phyloP scores from a whole-genome alignment of 2,797 vertebrate genomes.

The Sebastiscus albofasciatus region DNA sequence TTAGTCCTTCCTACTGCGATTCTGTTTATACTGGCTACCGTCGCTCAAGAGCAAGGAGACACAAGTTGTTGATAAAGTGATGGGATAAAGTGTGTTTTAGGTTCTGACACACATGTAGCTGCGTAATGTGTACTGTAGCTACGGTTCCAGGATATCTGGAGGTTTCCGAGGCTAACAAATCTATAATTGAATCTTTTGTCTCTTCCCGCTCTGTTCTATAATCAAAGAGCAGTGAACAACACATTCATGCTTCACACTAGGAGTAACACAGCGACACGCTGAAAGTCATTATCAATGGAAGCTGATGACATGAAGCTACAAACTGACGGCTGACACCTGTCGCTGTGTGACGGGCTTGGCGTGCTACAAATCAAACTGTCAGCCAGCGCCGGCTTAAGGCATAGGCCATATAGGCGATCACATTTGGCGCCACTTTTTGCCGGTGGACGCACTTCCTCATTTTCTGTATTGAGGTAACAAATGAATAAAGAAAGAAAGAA shows the following conservation, averaged over 20 bases:
- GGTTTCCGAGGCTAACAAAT: neutral
- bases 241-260: neutral
- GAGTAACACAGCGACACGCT: neutral
- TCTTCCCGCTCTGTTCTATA: neutral
- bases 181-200: neutral
- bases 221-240: neutral
- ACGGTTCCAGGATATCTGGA: neutral
- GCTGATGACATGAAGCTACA: neutral
- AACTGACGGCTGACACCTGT: too few species aligned
- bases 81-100: neutral
- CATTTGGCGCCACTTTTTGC: rapidly evolving
- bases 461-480: too few species aligned
- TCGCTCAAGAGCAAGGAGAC: neutral
- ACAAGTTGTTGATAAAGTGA: neutral
- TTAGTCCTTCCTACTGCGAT: neutral
- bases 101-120: neutral
- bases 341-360: too few species aligned
- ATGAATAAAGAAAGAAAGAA: too few species aligned
- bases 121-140: neutral
- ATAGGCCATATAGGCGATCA: too few species aligned
- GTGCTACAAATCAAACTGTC: too few species aligned
- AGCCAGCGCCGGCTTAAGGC: too few species aligned
- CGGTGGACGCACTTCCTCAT: too few species aligned
- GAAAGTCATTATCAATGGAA: neutral
- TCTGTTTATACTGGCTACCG: neutral